phyloP scores from a whole-genome alignment of 2,113 vertebrate species.

The Cochlearius cochlearius region DNA sequence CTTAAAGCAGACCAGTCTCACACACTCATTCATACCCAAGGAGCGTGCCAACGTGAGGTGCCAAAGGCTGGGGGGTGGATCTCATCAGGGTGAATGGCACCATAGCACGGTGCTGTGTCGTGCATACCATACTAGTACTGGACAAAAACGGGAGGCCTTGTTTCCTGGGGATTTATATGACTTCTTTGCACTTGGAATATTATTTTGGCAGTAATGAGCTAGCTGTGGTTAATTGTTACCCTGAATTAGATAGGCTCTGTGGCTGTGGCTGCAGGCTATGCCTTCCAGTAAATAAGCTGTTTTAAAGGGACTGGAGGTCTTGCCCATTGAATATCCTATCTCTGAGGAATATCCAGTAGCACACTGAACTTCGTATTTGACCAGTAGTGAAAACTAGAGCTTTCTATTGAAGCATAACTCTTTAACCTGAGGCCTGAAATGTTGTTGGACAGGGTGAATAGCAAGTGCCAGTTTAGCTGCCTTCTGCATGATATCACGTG shows the following conservation, averaged over 20 bases:
- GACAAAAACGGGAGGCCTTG: background rate
- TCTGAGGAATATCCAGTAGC: background rate
- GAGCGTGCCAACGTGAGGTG: fast-evolving
- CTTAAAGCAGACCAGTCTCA: background rate
- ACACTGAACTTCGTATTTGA: background rate
- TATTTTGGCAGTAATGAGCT: slow-evolving; percentile 21
- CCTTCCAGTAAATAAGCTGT: background rate
- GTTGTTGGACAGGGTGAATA: background rate
- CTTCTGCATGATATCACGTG: background rate
- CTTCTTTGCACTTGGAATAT: slow-evolving; percentile 21
- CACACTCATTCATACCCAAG: background rate
- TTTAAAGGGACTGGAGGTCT: background rate
- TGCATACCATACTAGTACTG: background rate
- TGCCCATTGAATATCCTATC: background rate
- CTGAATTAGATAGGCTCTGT: background rate
- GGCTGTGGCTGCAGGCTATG: background rate
- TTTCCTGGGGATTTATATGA: background rate
- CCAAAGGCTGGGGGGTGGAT: background rate
- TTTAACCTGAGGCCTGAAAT: background rate
- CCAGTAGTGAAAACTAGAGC: background rate
- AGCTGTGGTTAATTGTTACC: slow-evolving; percentile 23
- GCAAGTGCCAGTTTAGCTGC: background rate
- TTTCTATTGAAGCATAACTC: background rate
- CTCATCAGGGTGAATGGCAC: background rate
- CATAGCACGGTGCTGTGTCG: fast-evolving